Percentiles rank a stretch among this genome's conserved stretches.
Evolutionary conservation across 2,797 vertebrate species (phyloP).

Genomic region (Monodelphis domestica): DNA sequence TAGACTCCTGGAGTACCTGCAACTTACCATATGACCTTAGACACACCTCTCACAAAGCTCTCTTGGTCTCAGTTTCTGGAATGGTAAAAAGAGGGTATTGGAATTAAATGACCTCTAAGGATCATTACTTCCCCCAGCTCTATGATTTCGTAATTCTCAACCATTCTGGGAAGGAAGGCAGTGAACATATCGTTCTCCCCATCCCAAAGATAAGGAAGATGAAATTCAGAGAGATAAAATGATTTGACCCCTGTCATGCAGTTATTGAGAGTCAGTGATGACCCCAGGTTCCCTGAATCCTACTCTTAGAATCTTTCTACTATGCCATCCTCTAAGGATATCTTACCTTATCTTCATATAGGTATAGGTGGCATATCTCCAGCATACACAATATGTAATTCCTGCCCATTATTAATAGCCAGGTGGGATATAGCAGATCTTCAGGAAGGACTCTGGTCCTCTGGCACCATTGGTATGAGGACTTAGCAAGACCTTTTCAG

Average conservation of each 20-base stretch:
- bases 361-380: slow-evolving; percentile 31
- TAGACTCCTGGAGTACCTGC: not conserved
- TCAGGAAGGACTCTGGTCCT: too few species aligned
- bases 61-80: not conserved
- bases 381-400: not conserved
- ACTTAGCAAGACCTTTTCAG: too few species aligned
- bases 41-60: not conserved
- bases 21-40: not conserved
- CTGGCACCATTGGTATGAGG: too few species aligned
- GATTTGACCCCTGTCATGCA: not conserved
- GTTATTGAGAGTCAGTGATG: not conserved
- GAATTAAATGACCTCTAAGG: not conserved
- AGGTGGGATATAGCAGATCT: not conserved
- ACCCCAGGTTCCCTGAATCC: not conserved
- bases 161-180: not conserved
- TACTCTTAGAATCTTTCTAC: not conserved
- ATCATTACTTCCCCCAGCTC: not conserved
- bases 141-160: not conserved
- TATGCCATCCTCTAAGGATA: not conserved
- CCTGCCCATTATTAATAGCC: slow-evolving; percentile 1
- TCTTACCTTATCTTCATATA: not conserved
- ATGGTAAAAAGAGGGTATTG: not conserved
- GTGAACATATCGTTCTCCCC: not conserved
- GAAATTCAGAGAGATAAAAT: not conserved
- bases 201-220: not conserved